Evolutionary conservation across 2,113 vertebrate genomes (phyloP), one percentile per base, ranked within the genome.

Genomic region (Nannobrachium achirus): DNA sequence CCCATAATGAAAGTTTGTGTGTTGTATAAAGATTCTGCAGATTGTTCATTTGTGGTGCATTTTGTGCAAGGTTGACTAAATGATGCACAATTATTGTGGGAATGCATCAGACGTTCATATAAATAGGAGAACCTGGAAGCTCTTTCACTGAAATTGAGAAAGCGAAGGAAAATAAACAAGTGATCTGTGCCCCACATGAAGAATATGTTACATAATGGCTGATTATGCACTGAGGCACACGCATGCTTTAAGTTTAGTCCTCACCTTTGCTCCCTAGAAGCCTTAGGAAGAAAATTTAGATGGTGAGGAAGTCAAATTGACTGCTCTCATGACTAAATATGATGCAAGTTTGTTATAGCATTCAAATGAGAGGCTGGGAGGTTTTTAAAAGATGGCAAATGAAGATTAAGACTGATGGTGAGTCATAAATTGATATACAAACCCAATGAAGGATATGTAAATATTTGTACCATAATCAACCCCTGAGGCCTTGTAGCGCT

Each of bases 361-460:
- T 61, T 71, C 1, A 38, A 49, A 59, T 20, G 33, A 40, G 4
- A 45, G 39, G 25, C 19, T 51, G 14, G 52, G 42, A 0, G 41
- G 40, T 18, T 5, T 19, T 58, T 15, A 16, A 58, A 39, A 19
- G 15, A 55, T 42, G n/a, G 41, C 7, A 53, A 50, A 16, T 19
- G 38, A 6, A 58, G 15, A 6, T 51, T 39, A 11, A 7, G 20
- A 10, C 56, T 41, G 41, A 49, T 14, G 18, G 41, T 10, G 13
- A 10, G 63, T 48, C 11, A 53, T 64, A 56, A 73, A 68, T 65
- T 62, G 58, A 73, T 67, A 77, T 58, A 74, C 38, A 73, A 51
- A 56, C 61, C 33, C 45, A 25, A 16, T 56, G 52, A 78, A 76
- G 75, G 73, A 73, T 51, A n/a, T 85, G 79, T 84, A 89, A 82